Base-by-base conservation (phyloP, 2,888 invertebrate species). In the Ganaspis brasiliensis region DNA sequence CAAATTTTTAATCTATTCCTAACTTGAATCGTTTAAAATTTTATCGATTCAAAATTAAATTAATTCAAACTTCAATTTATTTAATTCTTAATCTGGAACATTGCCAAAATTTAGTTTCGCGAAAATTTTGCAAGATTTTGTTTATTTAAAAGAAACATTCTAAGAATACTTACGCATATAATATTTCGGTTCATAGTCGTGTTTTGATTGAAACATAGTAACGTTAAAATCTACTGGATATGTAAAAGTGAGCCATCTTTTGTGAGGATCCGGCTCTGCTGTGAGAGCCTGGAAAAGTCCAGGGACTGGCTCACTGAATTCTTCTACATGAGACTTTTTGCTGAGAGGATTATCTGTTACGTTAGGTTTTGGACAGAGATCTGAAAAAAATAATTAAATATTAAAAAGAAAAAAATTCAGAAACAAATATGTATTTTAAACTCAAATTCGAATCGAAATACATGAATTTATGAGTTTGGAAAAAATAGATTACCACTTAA, bases 281-380 rank as follows among this genome's bases (percentile, higher is more conserved):
- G 97, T 96, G 71, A 98, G 93, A 0, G 96, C 96, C 83, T 95
- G 94, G 89, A 98, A 98, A 45, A 98, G 92, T 52, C 96, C 96
- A 0, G 96, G 96, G 49, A 97, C 94, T 24, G 97, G 96, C 81
- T 97, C 97, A 19, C 94, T 93, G 52, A 97, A 93, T 82, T 97
- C 97, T 89, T 97, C 98, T 1, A 98, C 96, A 85, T 97, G 96
- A 19, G 97, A 98, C 88, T 96, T 96, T 85, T 93, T 94, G 52
- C 95, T 96, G 79, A 97, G 91, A 16, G 95, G 94, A 74, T 95
- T 95, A 82, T 94, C 94, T 1, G 96, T 95, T 84, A 95, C 94
- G 85, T 96, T 96, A 3, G 96, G 96, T 88, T 96, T 96, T 0
- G 97, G 97, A 89, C 98, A 98, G 92, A 98, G 94, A 88, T 97